phyloP scores from a whole-genome alignment of 2,797 vertebrate genomes.

The Kryptopterus vitreolus region DNA sequence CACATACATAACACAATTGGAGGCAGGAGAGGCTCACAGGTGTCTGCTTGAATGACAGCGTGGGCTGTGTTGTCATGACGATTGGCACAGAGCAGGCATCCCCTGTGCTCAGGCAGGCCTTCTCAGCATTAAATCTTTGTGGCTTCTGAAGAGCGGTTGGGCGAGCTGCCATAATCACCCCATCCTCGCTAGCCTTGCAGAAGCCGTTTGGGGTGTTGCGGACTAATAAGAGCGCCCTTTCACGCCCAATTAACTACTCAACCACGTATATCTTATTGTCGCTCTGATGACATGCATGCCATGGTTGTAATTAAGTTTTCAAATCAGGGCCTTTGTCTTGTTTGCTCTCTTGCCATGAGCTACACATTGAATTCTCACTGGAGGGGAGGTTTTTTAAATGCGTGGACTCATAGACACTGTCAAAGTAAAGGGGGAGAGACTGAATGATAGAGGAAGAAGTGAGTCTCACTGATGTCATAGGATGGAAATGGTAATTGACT shows the following conservation, averaged over 20 bases:
- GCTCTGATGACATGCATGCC: slow-evolving; percentile 58
- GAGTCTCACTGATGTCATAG: slow-evolving; percentile 36
- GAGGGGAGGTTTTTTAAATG: slow-evolving; percentile 26
- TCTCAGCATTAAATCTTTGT: slow-evolving; percentile 60
- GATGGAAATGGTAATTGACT: slow-evolving; percentile 31
- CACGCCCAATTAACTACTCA: slow-evolving; percentile 60
- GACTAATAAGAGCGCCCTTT: slow-evolving; percentile 54
- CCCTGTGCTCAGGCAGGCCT: slow-evolving; percentile 56
- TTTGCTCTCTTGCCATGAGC: slow-evolving; percentile 39
- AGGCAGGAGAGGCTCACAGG: slow-evolving; percentile 44
- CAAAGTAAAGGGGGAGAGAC: not conserved
- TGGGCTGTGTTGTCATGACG: slow-evolving; percentile 55
- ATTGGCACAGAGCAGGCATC: slow-evolving; percentile 60
- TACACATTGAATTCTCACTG: slow-evolving; percentile 38
- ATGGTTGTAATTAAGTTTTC: slow-evolving; percentile 63
- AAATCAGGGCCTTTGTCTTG: slow-evolving; percentile 58
- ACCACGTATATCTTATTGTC: slow-evolving; percentile 57
- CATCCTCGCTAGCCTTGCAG: slow-evolving; percentile 44
- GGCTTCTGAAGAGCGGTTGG: slow-evolving; percentile 58
- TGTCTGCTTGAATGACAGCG: slow-evolving; percentile 59
- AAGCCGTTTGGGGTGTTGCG: slow-evolving; percentile 35
- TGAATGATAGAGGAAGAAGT: slow-evolving; percentile 21
- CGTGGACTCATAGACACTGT: not conserved
- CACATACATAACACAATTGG: not conserved
- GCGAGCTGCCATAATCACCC: slow-evolving; percentile 49